phyloP scores from a whole-genome alignment of 2,113 vertebrate species.

The Thalassarche chlororhynchos region DNA sequence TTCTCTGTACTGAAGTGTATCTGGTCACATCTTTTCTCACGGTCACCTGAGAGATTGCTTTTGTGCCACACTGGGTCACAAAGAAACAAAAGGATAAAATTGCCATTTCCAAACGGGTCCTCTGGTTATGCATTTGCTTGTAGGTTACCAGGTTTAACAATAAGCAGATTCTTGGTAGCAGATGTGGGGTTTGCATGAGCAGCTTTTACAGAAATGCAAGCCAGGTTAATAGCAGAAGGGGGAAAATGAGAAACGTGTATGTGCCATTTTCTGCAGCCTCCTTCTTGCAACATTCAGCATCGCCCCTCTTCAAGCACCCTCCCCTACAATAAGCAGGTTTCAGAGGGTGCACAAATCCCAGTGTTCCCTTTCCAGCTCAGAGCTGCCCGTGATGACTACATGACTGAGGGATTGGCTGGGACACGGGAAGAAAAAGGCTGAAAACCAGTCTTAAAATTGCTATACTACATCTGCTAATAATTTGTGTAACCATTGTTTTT shows the following conservation, averaged over 20 bases:
- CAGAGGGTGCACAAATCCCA: background rate
- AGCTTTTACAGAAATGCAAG: background rate
- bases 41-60: background rate
- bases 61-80: background rate
- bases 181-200: background rate
- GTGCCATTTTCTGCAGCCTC: background rate
- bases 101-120: background rate
- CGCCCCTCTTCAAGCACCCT: fast-evolving
- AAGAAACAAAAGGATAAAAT: background rate
- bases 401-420: background rate
- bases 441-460: background rate
- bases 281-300: background rate
- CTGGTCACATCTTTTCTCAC: background rate
- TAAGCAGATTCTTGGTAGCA: background rate
- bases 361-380: background rate
- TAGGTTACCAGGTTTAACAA: background rate
- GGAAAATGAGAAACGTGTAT: background rate
- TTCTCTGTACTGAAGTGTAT: background rate
- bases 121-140: background rate
- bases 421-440: background rate
- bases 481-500: background rate
- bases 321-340: background rate
- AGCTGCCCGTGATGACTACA: background rate
- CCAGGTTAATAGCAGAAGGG: background rate
- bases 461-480: constrained; percentile 20